phyloP scores from a whole-genome alignment of 2,113 vertebrate species.

The Theristicus caerulescens region DNA sequence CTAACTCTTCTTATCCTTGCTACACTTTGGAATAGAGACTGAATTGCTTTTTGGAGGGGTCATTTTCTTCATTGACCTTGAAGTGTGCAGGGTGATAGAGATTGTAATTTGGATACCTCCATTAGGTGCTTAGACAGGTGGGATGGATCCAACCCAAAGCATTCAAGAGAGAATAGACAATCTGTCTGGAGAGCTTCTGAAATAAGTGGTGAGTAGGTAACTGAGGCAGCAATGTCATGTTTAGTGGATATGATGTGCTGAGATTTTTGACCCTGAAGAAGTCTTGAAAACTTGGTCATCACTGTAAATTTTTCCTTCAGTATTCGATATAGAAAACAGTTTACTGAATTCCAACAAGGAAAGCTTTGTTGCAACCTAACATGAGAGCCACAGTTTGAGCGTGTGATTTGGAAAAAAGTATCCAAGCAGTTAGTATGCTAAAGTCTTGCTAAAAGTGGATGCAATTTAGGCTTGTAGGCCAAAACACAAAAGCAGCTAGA shows the following conservation, averaged over 20 bases:
- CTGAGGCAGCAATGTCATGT: neutral
- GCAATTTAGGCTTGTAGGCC: neutral
- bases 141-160: neutral
- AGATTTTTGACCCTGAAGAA: neutral
- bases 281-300: neutral
- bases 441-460: neutral
- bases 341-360: neutral
- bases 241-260: neutral
- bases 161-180: neutral
- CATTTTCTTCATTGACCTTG: neutral
- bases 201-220: neutral
- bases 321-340: neutral
- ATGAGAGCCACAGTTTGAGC: neutral
- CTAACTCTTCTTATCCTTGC: neutral
- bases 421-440: neutral
- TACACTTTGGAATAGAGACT: neutral
- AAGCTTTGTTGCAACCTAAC: neutral
- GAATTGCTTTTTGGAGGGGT: neutral
- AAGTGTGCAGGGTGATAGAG: neutral
- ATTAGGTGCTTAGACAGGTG: neutral
- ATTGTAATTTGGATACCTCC: neutral
- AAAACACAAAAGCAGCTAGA: neutral
- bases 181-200: neutral
- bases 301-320: neutral
- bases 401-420: neutral